Conservation (phyloP, 1,140 invertebrate species). For the Agrypnia vestita region DNA sequence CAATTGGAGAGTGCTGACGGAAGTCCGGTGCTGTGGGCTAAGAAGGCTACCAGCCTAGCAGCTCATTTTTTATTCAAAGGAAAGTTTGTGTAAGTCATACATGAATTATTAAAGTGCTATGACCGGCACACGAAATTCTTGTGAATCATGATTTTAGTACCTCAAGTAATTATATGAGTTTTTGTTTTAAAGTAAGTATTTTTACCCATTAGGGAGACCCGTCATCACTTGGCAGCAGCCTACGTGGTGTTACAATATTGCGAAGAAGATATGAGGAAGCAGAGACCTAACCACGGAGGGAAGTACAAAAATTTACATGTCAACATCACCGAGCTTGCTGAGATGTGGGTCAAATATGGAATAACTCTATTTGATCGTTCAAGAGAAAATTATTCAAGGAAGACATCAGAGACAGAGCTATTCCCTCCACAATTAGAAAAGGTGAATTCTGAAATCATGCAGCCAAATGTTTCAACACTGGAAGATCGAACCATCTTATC, state of each 20-base stretch:
- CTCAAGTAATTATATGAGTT: no score
- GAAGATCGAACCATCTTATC: conserved; percentile 17
- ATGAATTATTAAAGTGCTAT: not conserved
- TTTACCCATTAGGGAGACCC: not conserved
- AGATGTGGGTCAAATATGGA: conserved; percentile 36
- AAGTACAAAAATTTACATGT: conserved; percentile 11
- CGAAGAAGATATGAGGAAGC: conserved; percentile 26
- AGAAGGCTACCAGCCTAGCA: conserved; percentile 19
- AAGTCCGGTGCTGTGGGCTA: conserved; percentile 32
- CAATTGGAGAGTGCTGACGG: conserved; percentile 28
- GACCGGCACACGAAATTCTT: no score
- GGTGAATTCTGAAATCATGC: not conserved
- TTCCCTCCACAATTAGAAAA: not conserved
- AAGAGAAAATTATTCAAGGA: not conserved
- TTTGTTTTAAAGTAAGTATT: no score
- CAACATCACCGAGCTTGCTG: conserved; percentile 17
- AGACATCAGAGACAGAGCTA: not conserved
- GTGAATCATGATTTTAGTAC: no score
- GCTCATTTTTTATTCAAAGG: conserved; percentile 34
- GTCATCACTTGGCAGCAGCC: conserved; percentile 25
- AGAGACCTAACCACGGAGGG: not conserved
- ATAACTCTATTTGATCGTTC: conserved; percentile 12
- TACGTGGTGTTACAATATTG: conserved; percentile 33
- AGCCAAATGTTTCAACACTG: not conserved
- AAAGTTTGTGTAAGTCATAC: conserved; percentile 34